Evolutionary conservation across 2,797 vertebrate genomes (phyloP).

Genomic region (Neosilurus hyrtlii): DNA sequence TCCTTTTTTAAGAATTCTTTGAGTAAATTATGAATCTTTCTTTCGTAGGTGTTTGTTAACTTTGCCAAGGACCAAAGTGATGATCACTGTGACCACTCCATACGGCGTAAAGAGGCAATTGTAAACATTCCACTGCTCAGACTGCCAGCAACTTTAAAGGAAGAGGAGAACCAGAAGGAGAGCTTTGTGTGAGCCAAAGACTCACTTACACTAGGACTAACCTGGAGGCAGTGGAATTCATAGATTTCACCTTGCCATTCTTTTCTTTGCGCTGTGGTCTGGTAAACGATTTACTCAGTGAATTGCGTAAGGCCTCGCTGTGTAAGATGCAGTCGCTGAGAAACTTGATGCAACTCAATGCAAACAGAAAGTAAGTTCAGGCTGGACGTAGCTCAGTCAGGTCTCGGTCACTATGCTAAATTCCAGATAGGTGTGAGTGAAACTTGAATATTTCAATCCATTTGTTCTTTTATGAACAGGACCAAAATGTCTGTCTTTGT

Average conservation of each 20-base stretch:
- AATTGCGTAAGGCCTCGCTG: conserved; percentile 76
- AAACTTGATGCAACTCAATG: conserved; percentile 90
- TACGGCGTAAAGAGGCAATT: conserved; percentile 81
- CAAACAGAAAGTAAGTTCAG: conserved; percentile 85
- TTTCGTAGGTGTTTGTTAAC: conserved; percentile 90
- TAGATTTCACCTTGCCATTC: conserved; percentile 33
- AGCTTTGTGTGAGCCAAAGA: conserved; percentile 80
- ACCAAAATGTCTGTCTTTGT: conserved; percentile 30
- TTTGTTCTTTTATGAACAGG: conserved; percentile 46
- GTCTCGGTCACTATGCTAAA: conserved; percentile 64
- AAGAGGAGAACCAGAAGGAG: conserved; percentile 74
- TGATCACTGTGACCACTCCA: conserved; percentile 81
- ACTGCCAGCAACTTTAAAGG: conserved; percentile 49
- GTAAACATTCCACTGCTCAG: conserved; percentile 75
- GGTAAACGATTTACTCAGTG: conserved; percentile 8
- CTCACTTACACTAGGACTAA: conserved; percentile 29
- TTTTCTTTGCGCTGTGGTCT: conserved; percentile 29
- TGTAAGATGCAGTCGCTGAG: conserved; percentile 74
- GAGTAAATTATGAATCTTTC: conserved; percentile 34
- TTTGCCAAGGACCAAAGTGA: conserved; percentile 98
- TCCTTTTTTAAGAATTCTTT: not conserved
- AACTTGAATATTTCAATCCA: conserved; percentile 65
- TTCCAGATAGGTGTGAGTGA: conserved; percentile 65
- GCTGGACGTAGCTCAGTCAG: conserved; percentile 65
- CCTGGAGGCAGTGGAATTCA: conserved; percentile 41